phyloP scores from a whole-genome alignment of 2,888 invertebrate genomes.

The Lycaena phlaeas region DNA sequence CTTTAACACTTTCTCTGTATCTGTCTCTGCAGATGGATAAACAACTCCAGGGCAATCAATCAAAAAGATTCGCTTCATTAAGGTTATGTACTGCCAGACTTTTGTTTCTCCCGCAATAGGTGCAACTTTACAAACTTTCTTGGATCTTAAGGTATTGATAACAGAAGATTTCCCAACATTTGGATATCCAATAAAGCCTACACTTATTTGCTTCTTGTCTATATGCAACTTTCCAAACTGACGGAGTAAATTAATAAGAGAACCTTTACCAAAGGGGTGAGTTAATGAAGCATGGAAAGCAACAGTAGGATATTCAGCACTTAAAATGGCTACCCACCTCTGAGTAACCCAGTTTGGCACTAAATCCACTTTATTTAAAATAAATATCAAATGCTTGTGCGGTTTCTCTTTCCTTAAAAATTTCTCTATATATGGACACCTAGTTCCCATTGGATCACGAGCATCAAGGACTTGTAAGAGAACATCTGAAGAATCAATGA shows the following conservation, averaged over 20 bases:
- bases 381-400: slow-evolving; percentile 97
- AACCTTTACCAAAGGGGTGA: slow-evolving; percentile 98
- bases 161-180: slow-evolving; percentile 99
- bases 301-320: slow-evolving; percentile 95
- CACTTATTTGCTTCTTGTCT: slow-evolving; percentile 98
- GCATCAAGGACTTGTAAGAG: slow-evolving; percentile 97
- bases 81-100: slow-evolving; percentile 99
- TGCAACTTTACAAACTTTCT: slow-evolving; percentile 98
- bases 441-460: slow-evolving; percentile 96
- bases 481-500: slow-evolving; percentile 98
- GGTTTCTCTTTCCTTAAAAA: slow-evolving; percentile 95
- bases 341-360: slow-evolving; percentile 99
- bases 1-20: slow-evolving; percentile 95
- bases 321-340: slow-evolving; percentile 96
- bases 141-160: slow-evolving; percentile 95
- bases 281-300: slow-evolving; percentile 99
- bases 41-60: slow-evolving; percentile 99
- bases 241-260: slow-evolving; percentile 93
- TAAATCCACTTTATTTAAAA: slow-evolving; percentile 96
- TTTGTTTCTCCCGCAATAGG: slow-evolving; percentile 98
- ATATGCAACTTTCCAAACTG: slow-evolving; percentile 96
- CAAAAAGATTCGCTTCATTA: slow-evolving; percentile 96
- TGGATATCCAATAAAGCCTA: slow-evolving; percentile 99
- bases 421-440: slow-evolving; percentile 93
- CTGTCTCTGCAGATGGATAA: slow-evolving; percentile 96